Base-by-base conservation (phyloP, 2,888 invertebrate species). In the Seira sanloemensis region DNA sequence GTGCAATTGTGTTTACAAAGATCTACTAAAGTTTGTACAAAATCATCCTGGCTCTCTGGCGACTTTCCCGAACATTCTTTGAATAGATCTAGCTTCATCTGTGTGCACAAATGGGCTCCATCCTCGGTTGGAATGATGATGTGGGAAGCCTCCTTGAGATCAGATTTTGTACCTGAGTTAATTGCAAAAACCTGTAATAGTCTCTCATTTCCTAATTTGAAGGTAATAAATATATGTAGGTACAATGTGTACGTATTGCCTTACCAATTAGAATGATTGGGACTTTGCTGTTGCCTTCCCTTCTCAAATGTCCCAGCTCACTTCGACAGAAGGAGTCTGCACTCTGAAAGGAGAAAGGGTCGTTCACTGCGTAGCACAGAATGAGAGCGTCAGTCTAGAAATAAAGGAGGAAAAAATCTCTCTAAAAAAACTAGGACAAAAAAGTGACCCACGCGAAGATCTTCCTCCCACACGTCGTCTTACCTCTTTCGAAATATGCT, bases 311-410 rank as follows among this genome's bases (percentile, higher is more conserved):
- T 90, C 94, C 94, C 68, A 97, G 93, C 92, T 97, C 97, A 19
- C 96, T 96, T 91, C 94, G 94, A 97, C 97, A 97, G 92, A 96
- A 97, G 90, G 94, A 94, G 76, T 93, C 92, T 67, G 97, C 94
- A 90, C 97, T 97, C 90, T 96, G 95, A 91, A 94, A 97, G 7
- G 97, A 97, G 89, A 94, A 94, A 82, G 94, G 93, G 90, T 94
- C 95, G 90, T 94, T 94, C 86, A 97, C 94, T 23, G 97, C 95
- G 92, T 95, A 97, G 91, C 97, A 97, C 79, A 97, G 92, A 85
- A 97, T 93, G 91, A 97, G 96, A 90, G 96, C 96, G 90, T 96
- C 94, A 46, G 96, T 96, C 97, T 96, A 93, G n/a, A 74, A 93
- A 93, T 9, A 19, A 21, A 71, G 46, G n/a, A n/a, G n/a, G n/a